Evolutionary conservation across 1,140 invertebrate species (phyloP), one percentile per base, ranked within the genome.

Genomic region (Euura lappo): DNA sequence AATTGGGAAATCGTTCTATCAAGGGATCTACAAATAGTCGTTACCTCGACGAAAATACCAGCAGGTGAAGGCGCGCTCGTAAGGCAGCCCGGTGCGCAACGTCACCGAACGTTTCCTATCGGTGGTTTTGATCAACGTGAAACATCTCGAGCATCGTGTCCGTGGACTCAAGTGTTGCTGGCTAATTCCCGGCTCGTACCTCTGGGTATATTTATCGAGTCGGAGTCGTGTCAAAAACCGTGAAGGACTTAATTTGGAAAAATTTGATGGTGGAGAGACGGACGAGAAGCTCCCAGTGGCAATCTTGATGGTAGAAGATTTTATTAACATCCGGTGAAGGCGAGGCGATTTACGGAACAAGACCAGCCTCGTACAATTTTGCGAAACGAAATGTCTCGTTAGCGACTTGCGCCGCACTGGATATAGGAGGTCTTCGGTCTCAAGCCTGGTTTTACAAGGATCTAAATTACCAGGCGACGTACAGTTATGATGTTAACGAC

Each of bases 341-440:
- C 28, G 28, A 28, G 71, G 78, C 76, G 77, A 86, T 85, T 86
- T 84, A 85, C 79, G 78, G 77, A 80, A 70, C 74, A 74, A 78
- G 81, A 80, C 78, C 75, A 77, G 74, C 70, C 74, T 75, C 74
- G 77, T 72, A 77, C 80, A 81, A 85, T 85, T 86, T 86, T 84
- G 83, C 81, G 82, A 85, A 85, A 84, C 82, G 79, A 81, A 84
- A 81, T 80, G 81, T 84, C 84, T 85, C 82, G 84, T 86, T 85
- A 86, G 80, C 79, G 79, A 81, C 76, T 81, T 77, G 75, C 47
- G 44, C 47, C 72, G 69, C 67, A 70, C 71, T 73, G 67, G 60
- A 73, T 45, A 44, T 51, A 43, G 47, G 69, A 68, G 70, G 64
- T 60, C 67, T 46, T 68, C 67, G 74, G 65, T 74, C 75, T 72